Conservation (phyloP, 1,140 invertebrate genomes). For the Bombus confusus region DNA sequence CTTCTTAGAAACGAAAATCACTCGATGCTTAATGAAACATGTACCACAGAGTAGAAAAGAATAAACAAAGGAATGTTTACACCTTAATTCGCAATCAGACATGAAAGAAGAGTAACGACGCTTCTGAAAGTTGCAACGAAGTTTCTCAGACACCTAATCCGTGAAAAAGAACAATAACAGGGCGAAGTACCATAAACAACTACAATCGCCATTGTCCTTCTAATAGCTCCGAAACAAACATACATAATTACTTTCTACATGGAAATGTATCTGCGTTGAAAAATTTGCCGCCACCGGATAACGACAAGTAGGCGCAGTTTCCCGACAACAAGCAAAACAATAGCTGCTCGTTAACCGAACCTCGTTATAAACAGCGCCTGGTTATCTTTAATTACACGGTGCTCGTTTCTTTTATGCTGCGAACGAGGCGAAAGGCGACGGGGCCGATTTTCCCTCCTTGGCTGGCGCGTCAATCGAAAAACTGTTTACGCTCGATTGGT, state of each 20-base stretch:
- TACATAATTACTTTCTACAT: neutral
- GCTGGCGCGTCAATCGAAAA: conserved; percentile 44
- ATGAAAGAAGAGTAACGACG: no score
- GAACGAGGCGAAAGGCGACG: neutral
- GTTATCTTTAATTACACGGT: conserved; percentile 55
- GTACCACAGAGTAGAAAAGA: no score
- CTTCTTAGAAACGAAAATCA: no score
- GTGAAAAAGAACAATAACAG: neutral
- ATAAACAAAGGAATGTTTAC: no score
- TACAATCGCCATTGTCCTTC: neutral
- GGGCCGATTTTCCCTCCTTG: conserved; percentile 30
- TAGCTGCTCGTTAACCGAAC: conserved; percentile 34
- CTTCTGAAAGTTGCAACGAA: neutral
- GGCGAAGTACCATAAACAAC: neutral
- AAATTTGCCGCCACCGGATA: neutral
- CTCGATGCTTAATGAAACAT: no score
- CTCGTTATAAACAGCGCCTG: conserved; percentile 43
- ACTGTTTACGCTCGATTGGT: conserved; percentile 62
- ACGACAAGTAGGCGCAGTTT: neutral
- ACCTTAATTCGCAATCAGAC: no score
- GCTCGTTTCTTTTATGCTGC: conserved; percentile 32
- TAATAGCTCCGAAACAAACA: neutral
- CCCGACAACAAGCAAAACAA: conserved; percentile 8
- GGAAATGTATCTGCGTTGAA: neutral
- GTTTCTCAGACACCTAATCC: neutral